Evolutionary conservation across 2,113 vertebrate species (phyloP).

Genomic region (Bubo scandiacus): DNA sequence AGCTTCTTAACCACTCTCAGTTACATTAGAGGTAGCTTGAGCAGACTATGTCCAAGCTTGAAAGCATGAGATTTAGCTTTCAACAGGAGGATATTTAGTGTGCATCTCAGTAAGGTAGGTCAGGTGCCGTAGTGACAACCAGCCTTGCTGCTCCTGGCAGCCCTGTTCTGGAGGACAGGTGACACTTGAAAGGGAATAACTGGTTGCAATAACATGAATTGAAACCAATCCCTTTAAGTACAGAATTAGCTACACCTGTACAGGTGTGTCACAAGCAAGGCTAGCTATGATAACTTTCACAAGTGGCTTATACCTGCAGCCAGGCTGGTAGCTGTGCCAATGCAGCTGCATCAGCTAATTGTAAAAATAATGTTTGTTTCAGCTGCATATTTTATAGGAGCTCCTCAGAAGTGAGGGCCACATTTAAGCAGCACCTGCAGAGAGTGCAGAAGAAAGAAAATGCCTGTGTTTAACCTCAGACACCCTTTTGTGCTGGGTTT

Average conservation of each 20-base stretch:
- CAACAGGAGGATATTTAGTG: neutral
- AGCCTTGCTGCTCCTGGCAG: neutral
- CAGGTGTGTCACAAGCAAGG: neutral
- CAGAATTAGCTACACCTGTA: neutral
- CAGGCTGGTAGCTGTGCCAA: neutral
- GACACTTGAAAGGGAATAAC: neutral
- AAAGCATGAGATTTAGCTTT: neutral
- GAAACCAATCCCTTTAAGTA: neutral
- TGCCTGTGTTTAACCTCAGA: neutral
- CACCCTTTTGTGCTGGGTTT: neutral
- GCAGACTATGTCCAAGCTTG: neutral
- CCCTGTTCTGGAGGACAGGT: neutral
- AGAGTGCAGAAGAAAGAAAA: neutral
- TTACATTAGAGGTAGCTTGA: neutral
- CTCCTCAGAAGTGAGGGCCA: neutral
- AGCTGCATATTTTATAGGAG: neutral
- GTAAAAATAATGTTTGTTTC: neutral
- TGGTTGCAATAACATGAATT: neutral
- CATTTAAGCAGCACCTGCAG: neutral
- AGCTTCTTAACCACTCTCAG: neutral
- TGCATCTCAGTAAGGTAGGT: neutral
- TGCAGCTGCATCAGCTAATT: neutral
- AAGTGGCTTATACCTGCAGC: neutral
- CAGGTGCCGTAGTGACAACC: neutral
- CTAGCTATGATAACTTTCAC: too few species aligned